A percentile compares a stretch with the other conserved stretches of the same genome.
Evolutionary conservation across 2,113 vertebrate genomes (phyloP).

Genomic region (Tychaedon coryphoeus): DNA sequence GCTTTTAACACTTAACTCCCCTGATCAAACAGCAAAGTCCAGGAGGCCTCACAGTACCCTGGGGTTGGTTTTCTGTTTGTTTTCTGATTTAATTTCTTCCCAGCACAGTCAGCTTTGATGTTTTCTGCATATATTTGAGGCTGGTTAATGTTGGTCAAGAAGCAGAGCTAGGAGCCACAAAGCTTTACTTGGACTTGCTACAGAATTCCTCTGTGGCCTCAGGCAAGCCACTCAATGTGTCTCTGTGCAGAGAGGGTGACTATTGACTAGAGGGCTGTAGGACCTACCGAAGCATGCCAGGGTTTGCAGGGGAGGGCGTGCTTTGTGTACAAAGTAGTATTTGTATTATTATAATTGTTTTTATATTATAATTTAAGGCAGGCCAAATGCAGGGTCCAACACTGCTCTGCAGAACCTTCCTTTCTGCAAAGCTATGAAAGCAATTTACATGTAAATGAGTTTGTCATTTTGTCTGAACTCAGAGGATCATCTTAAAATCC

Average conservation of each 20-base stretch:
- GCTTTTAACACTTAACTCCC: slow-evolving; percentile 54
- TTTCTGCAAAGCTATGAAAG: slow-evolving; percentile 60
- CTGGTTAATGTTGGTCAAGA: slow-evolving; percentile 52
- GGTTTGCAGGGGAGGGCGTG: slow-evolving; percentile 53
- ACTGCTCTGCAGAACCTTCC: slow-evolving; percentile 36
- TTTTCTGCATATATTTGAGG: slow-evolving; percentile 34
- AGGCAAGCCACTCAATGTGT: slow-evolving; percentile 54
- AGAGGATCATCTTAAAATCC: slow-evolving; percentile 61
- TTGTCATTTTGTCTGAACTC: slow-evolving; percentile 64
- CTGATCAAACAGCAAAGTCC: slow-evolving; percentile 40
- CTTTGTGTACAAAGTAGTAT: slow-evolving; percentile 62
- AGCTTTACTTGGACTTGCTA: slow-evolving; percentile 51
- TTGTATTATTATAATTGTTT: slow-evolving; percentile 67
- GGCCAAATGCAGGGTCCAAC: slow-evolving; percentile 49
- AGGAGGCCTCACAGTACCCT: not conserved
- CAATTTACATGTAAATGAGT: slow-evolving; percentile 70
- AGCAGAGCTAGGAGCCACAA: slow-evolving; percentile 46
- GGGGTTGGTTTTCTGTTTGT: not conserved
- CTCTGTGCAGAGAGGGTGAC: slow-evolving; percentile 40
- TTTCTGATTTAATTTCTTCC: slow-evolving; percentile 53
- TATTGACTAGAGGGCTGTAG: slow-evolving; percentile 51
- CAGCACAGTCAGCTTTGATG: slow-evolving; percentile 33
- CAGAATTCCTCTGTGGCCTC: slow-evolving; percentile 58
- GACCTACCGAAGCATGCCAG: slow-evolving; percentile 62
- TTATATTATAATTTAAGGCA: slow-evolving; percentile 64